Evolutionary conservation across 1,140 invertebrate genomes (phyloP), one percentile per base, ranked within the genome.

Genomic region (Calephelis nemesis): DNA sequence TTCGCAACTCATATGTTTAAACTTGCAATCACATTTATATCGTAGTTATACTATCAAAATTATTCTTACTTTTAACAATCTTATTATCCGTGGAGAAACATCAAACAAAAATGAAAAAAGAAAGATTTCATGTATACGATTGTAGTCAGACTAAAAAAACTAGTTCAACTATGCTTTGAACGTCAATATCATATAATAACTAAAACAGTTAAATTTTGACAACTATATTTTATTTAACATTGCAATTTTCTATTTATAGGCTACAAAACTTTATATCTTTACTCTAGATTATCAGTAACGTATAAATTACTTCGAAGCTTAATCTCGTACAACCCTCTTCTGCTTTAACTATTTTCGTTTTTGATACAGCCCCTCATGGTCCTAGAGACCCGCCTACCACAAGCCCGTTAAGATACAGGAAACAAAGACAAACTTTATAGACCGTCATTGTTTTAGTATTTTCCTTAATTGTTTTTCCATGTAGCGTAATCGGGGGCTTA

Each of bases 381-480:
- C 79, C 73, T 65, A 47, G 52, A 63, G 76, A 64, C 79, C 79
- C 84, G 77, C 83, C 84, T 70, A 85, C 87, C 82, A 69, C 84
- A 85, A 81, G 78, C 81, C 76, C 83, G 76, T 81, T 82, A 83
- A 85, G 85, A 86, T 81, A 89, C 77, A 82, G 80, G 73, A 84
- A 82, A 87, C 85, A 90, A 88, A 88, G 84, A 81, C 80, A 66
- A 84, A 87, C 79, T 90, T 87, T 87, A 88, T 80, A 85, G 77
- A 78, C 74, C 77, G 79, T 85, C 85, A 85, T 90, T 86, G 86
- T 87, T 83, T 83, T 74, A 86, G 77, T 83, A 86, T 85, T 84
- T 83, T 83, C 78, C 75, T 77, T 88, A 88, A 90, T 90, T 90
- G 87, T 90, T 90, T 90, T 90, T 90, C 87, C 86, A 81, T 90